Conservation (phyloP, 2,888 invertebrate genomes). For the Drosophila formosana region DNA sequence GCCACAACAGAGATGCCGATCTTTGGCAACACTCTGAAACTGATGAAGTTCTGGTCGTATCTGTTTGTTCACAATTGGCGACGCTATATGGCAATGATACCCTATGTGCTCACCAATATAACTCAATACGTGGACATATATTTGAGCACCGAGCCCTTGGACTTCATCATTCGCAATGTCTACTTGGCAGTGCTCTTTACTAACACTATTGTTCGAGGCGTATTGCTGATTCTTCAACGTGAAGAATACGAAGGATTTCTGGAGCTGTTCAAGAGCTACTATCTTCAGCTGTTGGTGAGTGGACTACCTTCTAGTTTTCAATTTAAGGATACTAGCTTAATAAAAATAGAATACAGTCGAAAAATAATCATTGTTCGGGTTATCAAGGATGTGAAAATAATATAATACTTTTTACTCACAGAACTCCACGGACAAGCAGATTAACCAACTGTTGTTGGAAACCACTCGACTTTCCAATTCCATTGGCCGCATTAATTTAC, state of each 20-base stretch:
- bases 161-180: constrained; percentile 74
- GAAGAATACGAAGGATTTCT: constrained; percentile 70
- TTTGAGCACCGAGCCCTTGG: constrained; percentile 68
- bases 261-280: constrained; percentile 60
- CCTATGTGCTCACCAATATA: constrained; percentile 62
- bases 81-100: constrained; percentile 74
- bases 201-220: constrained; percentile 68
- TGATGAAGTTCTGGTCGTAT: constrained; percentile 81
- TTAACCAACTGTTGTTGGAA: constrained; percentile 54
- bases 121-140: constrained; percentile 78
- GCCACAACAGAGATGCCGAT: constrained; percentile 73
- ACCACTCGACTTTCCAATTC: constrained; percentile 59
- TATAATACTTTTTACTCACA: constrained; percentile 10
- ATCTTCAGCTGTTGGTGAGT: constrained; percentile 67
- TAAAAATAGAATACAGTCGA: no score
- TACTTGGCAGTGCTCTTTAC: constrained; percentile 78
- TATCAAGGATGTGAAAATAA: no score
- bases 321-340: no score
- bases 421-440: constrained; percentile 50
- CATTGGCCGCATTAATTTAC: constrained; percentile 71
- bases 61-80: constrained; percentile 80
- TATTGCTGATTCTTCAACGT: constrained; percentile 64
- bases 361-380: no score
- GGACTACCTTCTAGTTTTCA: no score
- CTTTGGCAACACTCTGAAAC: constrained; percentile 65